phyloP scores from a whole-genome alignment of 1,140 invertebrate genomes.

The Euura saliciscinereae region DNA sequence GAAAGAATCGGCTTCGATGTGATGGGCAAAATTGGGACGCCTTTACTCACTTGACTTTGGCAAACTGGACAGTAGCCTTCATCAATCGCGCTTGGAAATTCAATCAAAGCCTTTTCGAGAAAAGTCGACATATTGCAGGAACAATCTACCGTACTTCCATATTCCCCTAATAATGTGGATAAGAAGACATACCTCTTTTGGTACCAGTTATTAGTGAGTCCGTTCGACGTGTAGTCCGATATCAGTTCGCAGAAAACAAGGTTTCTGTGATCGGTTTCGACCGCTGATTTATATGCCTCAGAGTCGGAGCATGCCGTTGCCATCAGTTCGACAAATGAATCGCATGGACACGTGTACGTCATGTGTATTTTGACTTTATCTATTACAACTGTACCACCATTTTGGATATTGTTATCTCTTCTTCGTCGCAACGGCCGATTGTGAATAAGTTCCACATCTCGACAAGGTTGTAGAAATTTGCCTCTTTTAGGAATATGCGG shows the following conservation, averaged over 20 bases:
- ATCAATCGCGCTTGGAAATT: background rate
- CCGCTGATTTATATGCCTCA: background rate
- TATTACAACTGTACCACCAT: background rate
- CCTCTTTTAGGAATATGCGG: background rate
- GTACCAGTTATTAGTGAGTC: background rate
- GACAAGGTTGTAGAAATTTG: background rate
- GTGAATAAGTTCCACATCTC: background rate
- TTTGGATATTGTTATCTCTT: background rate
- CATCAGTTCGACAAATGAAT: background rate
- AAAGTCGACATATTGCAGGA: background rate
- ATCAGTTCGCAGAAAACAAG: background rate
- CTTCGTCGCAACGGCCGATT: background rate
- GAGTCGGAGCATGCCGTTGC: background rate
- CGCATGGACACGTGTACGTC: background rate
- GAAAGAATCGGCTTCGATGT: background rate
- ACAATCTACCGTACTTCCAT: background rate
- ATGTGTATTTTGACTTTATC: background rate
- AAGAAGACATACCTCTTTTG: background rate
- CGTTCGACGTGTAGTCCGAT: background rate
- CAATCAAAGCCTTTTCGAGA: background rate
- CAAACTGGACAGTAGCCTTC: background rate
- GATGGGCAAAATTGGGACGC: background rate
- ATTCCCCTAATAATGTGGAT: background rate
- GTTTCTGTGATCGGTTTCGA: background rate
- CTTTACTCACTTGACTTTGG: background rate